phyloP scores from a whole-genome alignment of 23 tunicate genomes.

The Styela plicata region DNA sequence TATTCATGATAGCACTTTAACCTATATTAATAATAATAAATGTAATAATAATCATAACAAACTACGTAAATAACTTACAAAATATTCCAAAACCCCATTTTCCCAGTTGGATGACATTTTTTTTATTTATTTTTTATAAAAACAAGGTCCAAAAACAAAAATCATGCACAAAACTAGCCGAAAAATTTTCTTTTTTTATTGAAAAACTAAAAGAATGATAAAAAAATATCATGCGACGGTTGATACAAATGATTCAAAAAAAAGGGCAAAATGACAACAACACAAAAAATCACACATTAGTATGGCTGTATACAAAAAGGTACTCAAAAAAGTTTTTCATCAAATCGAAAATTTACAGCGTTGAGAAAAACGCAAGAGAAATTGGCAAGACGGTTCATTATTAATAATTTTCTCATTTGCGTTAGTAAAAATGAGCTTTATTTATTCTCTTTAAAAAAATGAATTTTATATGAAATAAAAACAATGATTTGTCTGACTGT shows the following conservation, averaged over 20 bases:
- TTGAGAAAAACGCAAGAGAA: neutral
- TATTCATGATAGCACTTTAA: neutral
- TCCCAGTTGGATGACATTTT: neutral
- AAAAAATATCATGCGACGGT: constrained; percentile 12
- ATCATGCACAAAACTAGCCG: constrained; percentile 27
- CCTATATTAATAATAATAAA: neutral
- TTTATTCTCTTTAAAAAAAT: neutral
- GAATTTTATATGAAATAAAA: constrained; percentile 19
- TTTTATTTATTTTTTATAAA: constrained; percentile 8
- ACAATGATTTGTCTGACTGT: neutral
- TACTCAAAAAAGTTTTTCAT: neutral
- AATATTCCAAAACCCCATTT: neutral
- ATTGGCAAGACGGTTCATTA: constrained; percentile 7
- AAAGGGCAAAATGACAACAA: neutral
- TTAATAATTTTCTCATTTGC: neutral
- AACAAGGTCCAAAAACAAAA: constrained; percentile 8
- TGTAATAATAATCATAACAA: constrained; percentile 7
- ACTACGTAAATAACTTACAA: constrained; percentile 13
- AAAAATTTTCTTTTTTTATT: constrained; percentile 7
- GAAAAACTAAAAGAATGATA: constrained; percentile 3
- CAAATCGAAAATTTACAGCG: constrained; percentile 1
- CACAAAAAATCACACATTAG: constrained; percentile 5
- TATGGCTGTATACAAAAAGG: constrained; percentile 21
- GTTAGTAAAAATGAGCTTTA: neutral
- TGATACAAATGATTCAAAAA: neutral